Conservation (phyloP, 30 jellyfish, hydroid and myxozoan genomes). For the Mastigias papua region DNA sequence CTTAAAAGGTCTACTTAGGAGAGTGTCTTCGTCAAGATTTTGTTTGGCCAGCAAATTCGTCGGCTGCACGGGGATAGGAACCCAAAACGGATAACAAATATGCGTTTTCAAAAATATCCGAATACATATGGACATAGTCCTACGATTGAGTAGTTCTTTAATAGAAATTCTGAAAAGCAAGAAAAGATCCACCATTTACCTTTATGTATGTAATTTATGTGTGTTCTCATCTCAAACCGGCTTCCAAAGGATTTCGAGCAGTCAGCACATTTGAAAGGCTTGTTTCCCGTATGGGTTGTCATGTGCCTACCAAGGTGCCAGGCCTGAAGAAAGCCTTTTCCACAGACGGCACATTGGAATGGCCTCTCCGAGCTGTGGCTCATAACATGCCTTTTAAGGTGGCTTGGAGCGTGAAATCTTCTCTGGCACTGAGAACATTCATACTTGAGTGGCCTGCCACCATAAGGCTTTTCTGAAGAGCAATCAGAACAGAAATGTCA, state of each 20-base stretch:
- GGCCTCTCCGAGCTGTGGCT: constrained; percentile 98
- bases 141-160: no score
- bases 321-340: constrained; percentile 97
- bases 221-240: constrained; percentile 99
- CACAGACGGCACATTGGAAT: constrained; percentile 88
- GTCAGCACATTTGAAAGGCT: constrained; percentile 93
- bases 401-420: constrained; percentile 98
- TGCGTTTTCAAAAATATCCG: no score
- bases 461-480: constrained; percentile 90
- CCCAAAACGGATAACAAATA: no score
- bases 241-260: constrained; percentile 98
- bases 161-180: neutral
- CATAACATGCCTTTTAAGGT: constrained; percentile 92
- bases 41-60: no score
- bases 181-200: constrained; percentile 44
- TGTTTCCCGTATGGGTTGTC: constrained; percentile 99
- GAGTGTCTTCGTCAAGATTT: no score
- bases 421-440: constrained; percentile 92
- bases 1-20: no score
- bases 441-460: constrained; percentile 97
- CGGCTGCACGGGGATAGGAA: no score
- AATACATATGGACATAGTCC: no score
- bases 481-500: neutral
- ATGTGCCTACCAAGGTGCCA: constrained; percentile 99
- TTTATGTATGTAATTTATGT: constrained; percentile 91